These are phyloP conservation scores for Pseudomyrmex flavicornis DNA, from an alignment of 1,140 invertebrate species.

Conservation along the genomic window DNA sequence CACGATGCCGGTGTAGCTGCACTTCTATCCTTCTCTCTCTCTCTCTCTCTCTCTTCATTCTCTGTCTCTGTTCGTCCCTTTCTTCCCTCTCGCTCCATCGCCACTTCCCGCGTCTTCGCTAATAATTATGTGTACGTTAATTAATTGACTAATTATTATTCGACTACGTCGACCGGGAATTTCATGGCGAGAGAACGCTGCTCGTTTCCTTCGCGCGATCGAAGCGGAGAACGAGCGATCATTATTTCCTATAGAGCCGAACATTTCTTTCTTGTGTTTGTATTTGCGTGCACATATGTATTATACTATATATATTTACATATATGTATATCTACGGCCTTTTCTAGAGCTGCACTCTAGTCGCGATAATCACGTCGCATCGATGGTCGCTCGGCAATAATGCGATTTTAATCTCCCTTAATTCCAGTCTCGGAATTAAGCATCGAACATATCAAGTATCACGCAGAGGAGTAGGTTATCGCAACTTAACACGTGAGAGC, in stretches of 20 bases:
- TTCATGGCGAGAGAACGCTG: constrained; percentile 61
- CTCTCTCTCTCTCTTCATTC: neutral
- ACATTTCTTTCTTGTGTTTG: constrained; percentile 31
- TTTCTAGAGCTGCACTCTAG: constrained; percentile 12
- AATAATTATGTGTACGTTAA: constrained; percentile 85
- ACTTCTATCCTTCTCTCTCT: constrained; percentile 33
- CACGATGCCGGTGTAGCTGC: constrained; percentile 60
- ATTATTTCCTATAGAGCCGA: constrained; percentile 75
- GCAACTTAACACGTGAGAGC: constrained; percentile 37
- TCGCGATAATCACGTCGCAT: constrained; percentile 42
- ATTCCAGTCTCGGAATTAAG: constrained; percentile 29
- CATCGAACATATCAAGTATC: constrained; percentile 43
- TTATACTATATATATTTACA: no score
- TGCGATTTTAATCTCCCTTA: constrained; percentile 57
- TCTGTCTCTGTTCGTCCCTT: constrained; percentile 26
- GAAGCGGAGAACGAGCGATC: constrained; percentile 69
- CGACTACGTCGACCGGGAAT: constrained; percentile 74
- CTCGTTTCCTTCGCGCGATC: constrained; percentile 60
- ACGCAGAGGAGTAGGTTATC: constrained; percentile 48
- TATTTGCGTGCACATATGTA: neutral
- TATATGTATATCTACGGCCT: neutral
- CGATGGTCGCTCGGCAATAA: constrained; percentile 44
- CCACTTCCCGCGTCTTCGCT: constrained; percentile 76
- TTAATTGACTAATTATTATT: constrained; percentile 85
- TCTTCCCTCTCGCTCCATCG: constrained; percentile 49